Conservation (phyloP, 2,113 vertebrate species). For the Gymnarchus niloticus region DNA sequence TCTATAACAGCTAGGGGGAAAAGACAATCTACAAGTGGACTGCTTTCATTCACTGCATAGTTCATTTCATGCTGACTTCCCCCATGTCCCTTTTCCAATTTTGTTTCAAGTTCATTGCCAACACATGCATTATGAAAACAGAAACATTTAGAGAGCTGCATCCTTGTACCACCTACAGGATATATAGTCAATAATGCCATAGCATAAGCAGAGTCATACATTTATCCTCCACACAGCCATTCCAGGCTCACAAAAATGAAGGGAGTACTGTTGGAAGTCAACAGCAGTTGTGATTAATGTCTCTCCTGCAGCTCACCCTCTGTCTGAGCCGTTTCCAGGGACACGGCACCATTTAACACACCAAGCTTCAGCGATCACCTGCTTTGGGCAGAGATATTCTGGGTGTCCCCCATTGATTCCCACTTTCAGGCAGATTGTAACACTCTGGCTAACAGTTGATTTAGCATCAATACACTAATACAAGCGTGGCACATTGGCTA, state of each 20-base stretch:
- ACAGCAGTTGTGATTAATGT: background rate
- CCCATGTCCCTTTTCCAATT: background rate
- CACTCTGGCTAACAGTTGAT: background rate
- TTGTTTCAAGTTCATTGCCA: background rate
- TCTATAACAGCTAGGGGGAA: no score
- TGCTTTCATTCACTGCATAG: background rate
- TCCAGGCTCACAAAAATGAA: background rate
- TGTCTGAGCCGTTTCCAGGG: background rate
- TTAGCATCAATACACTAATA: background rate
- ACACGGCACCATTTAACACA: background rate
- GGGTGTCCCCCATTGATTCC: background rate
- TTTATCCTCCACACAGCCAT: background rate
- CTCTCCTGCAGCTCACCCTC: background rate
- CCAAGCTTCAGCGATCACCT: background rate
- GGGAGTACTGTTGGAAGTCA: background rate
- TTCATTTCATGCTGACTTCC: background rate
- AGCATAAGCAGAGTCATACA: background rate
- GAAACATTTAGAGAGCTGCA: background rate
- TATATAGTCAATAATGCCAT: background rate
- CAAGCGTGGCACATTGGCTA: background rate
- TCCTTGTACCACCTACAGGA: background rate
- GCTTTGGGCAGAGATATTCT: background rate
- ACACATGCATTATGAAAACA: background rate
- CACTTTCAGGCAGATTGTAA: no score
- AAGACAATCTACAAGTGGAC: background rate